Evolutionary conservation across 2,888 invertebrate genomes (phyloP).

Genomic region (Lithophane socia): DNA sequence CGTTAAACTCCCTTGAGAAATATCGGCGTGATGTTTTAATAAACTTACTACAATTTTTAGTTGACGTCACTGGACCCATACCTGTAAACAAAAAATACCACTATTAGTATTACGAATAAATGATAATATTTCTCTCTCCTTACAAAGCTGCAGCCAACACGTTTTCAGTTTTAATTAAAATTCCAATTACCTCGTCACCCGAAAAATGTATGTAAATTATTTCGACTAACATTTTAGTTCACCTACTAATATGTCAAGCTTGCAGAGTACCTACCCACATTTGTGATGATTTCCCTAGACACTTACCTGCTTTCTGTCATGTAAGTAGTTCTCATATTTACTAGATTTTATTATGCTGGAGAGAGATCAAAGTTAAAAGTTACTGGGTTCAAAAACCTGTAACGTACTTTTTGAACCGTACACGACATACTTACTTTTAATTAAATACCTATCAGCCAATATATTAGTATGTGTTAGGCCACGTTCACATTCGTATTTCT

Average conservation of each 20-base stretch:
- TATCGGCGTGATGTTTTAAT: not conserved
- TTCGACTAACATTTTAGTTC: conserved; percentile 15
- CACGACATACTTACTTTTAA: too few relatives aligned
- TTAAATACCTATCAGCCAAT: too few relatives aligned
- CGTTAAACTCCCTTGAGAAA: too few relatives aligned
- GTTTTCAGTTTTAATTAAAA: conserved; percentile 47
- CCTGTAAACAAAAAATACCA: conserved; percentile 23
- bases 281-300: conserved; percentile 45
- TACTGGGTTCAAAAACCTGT: not conserved
- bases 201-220: conserved; percentile 22
- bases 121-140: not conserved
- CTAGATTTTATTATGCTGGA: conserved; percentile 1
- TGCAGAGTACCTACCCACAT: conserved; percentile 6
- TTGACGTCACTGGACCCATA: not conserved
- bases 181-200: conserved; percentile 6
- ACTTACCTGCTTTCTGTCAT: conserved; percentile 29
- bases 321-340: conserved; percentile 23
- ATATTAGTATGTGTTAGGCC: too few relatives aligned
- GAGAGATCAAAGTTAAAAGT: conserved; percentile 10
- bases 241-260: conserved; percentile 13
- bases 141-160: not conserved
- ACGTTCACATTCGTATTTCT: too few relatives aligned
- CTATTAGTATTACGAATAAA: not conserved
- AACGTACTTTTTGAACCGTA: not conserved
- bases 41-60: conserved; percentile 15